Conservation (phyloP, 2,113 vertebrate species). For the Tachysurus vachellii region DNA sequence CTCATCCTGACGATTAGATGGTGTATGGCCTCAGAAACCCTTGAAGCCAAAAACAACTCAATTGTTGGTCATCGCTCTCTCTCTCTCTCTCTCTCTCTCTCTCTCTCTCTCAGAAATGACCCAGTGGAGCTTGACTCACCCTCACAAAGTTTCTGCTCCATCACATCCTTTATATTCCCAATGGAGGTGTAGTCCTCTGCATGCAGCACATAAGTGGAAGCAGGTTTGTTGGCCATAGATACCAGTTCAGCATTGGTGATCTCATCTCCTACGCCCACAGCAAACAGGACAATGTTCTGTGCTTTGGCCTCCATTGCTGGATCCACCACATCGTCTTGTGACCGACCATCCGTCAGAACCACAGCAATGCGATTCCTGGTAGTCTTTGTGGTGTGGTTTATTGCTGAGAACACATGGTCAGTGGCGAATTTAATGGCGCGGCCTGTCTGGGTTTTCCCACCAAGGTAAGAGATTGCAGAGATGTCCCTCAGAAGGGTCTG, state of each 20-base stretch:
- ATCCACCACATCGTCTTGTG: conserved; percentile 69
- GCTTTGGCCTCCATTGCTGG: conserved; percentile 62
- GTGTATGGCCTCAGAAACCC: not conserved
- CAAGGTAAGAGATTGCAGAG: conserved; percentile 60
- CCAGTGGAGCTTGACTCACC: conserved; percentile 52
- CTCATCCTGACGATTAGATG: conserved; percentile 40
- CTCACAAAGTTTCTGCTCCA: conserved; percentile 71
- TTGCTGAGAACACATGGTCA: conserved; percentile 63
- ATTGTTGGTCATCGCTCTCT: not conserved
- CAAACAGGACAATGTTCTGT: conserved; percentile 66
- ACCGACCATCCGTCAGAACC: conserved; percentile 69
- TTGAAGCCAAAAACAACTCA: conserved; percentile 5
- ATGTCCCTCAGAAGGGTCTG: conserved; percentile 62
- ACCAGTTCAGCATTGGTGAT: conserved; percentile 65
- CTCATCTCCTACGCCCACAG: conserved; percentile 69
- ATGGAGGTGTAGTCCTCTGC: conserved; percentile 69
- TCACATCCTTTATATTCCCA: conserved; percentile 63
- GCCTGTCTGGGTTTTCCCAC: conserved; percentile 69
- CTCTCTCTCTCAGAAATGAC: not conserved
- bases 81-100: not conserved
- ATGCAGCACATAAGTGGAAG: conserved; percentile 65
- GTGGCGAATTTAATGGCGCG: conserved; percentile 68
- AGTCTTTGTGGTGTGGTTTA: conserved; percentile 47
- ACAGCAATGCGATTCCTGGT: conserved; percentile 64
- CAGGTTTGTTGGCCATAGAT: conserved; percentile 64